These are phyloP conservation scores for Fabriciana adippe DNA, from an alignment of 2,888 invertebrate genomes.

Conservation along the genomic window DNA sequence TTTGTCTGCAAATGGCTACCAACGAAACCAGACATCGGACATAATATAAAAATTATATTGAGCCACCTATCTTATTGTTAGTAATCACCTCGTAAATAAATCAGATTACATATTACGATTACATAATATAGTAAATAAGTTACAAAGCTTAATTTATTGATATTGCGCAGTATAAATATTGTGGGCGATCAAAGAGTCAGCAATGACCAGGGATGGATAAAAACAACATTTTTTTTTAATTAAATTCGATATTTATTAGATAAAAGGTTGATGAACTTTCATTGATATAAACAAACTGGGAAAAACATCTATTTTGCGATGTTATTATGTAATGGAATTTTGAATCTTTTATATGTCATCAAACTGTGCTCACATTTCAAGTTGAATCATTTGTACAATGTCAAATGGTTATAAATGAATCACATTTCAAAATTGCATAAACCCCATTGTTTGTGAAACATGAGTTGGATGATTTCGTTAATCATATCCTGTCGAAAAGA, in stretches of 20 bases:
- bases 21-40: no score
- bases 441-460: conserved; percentile 60
- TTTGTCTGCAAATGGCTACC: not conserved
- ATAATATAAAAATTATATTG: no score
- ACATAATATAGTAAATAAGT: no score
- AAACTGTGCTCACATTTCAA: conserved; percentile 45
- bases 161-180: no score
- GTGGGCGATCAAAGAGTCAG: no score
- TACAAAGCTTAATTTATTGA: no score
- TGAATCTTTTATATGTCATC: conserved; percentile 35
- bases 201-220: not conserved
- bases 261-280: conserved; percentile 39
- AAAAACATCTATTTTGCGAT: conserved; percentile 33
- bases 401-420: conserved; percentile 41
- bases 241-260: conserved; percentile 2
- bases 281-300: conserved; percentile 36
- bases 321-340: conserved; percentile 32
- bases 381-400: conserved; percentile 40
- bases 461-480: conserved; percentile 53
- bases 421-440: conserved; percentile 44
- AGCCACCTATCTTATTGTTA: no score
- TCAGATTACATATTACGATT: no score
- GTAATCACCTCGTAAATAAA: no score
- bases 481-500: conserved; percentile 58
- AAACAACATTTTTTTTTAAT: not conserved